Percentiles rank a stretch among this genome's conserved stretches.
These are phyloP conservation scores for Suncus etruscus DNA, from an alignment of 2,113 vertebrate genomes.

Conservation along the genomic window DNA sequence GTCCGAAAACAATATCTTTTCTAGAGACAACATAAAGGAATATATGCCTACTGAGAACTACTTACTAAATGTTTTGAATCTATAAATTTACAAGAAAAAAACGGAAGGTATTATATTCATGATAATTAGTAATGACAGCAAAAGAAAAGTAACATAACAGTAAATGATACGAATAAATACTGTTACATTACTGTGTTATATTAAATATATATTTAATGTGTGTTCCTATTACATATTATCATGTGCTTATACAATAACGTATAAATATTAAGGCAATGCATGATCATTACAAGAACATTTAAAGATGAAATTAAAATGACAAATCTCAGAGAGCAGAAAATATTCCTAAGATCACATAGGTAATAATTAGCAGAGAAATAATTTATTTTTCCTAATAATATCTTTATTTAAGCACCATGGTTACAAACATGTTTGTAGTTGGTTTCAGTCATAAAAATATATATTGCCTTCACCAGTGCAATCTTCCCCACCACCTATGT, in stretches of 20 bases:
- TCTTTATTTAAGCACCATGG: no score
- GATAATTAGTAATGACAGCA: not conserved
- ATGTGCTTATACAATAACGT: no score
- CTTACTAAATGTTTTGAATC: conserved; percentile 11
- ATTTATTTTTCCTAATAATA: not conserved
- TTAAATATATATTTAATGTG: not conserved
- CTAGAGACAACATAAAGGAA: conserved; percentile 22
- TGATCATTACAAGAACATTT: not conserved
- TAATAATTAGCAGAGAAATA: conserved; percentile 14
- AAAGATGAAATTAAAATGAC: conserved; percentile 1
- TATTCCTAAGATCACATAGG: not conserved
- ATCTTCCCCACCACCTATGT: no score
- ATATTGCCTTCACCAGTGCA: no score
- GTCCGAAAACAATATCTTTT: not conserved
- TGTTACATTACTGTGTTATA: no score
- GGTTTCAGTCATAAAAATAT: no score
- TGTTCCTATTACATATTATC: not conserved
- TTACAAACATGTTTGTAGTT: no score
- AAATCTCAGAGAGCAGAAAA: conserved; percentile 5
- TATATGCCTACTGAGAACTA: not conserved
- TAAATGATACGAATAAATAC: not conserved
- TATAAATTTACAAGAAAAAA: not conserved
- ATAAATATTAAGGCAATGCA: not conserved
- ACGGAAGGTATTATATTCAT: conserved; percentile 15
- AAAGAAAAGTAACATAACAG: conserved; percentile 29